Evolutionary conservation across 1,140 invertebrate genomes (phyloP).

Genomic region (Physella acuta): DNA sequence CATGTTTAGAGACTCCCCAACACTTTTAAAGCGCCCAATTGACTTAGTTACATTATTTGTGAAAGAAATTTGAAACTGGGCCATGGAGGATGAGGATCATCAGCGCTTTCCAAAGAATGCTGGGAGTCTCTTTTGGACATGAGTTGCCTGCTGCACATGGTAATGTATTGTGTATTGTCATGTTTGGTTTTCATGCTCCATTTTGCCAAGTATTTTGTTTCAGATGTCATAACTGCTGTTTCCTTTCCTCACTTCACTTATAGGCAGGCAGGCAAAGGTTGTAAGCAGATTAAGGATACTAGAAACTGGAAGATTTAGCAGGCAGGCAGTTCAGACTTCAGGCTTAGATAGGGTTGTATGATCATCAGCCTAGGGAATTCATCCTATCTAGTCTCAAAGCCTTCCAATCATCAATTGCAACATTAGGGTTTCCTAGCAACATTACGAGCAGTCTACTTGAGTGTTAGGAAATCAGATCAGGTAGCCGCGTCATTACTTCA

Average conservation of each 20-base stretch:
- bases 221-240: constrained; percentile 10
- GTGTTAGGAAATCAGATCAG: constrained; percentile 18
- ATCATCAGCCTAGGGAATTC: constrained; percentile 19
- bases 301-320: constrained; percentile 21
- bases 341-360: constrained; percentile 26
- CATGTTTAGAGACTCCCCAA: no score
- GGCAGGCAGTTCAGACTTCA: constrained; percentile 27
- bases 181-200: background rate
- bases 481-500: constrained; percentile 11
- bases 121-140: background rate
- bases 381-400: constrained; percentile 23
- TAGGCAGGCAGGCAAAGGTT: constrained; percentile 24
- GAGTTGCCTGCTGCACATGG: background rate
- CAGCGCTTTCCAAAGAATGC: background rate
- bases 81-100: background rate
- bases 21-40: no score
- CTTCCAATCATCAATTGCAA: constrained; percentile 15
- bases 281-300: constrained; percentile 27
- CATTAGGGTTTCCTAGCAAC: constrained; percentile 16
- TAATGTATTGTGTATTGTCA: constrained; percentile 2
- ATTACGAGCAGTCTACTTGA: constrained; percentile 4
- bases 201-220: background rate
- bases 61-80: no score
- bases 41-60: no score
- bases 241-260: constrained; percentile 26